Evolutionary conservation across 2,888 invertebrate genomes (phyloP).

Genomic region (Dyspetes luteomarginatus): DNA sequence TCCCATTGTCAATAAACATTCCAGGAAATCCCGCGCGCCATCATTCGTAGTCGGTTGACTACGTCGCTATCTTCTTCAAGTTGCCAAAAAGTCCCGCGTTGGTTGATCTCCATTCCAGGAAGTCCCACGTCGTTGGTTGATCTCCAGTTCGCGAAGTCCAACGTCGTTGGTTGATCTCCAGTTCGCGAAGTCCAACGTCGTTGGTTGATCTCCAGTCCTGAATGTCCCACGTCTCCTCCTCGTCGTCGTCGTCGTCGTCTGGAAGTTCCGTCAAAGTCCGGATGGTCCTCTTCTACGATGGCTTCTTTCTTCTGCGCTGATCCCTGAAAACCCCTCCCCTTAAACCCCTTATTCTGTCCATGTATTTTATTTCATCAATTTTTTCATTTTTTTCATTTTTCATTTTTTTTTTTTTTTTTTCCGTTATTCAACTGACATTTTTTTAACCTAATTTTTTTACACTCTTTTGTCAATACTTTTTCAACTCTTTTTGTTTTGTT

Average conservation of each 20-base stretch:
- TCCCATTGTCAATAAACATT: no score
- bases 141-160: background rate
- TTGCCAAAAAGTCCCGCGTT: slow-evolving; percentile 18
- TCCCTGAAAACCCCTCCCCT: background rate
- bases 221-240: background rate
- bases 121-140: background rate
- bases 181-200: slow-evolving; percentile 10
- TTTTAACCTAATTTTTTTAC: background rate
- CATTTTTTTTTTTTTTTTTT: background rate
- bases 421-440: background rate
- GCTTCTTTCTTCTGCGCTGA: background rate
- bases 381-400: background rate
- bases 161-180: slow-evolving; percentile 4
- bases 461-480: no score
- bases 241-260: no score
- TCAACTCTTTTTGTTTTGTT: background rate
- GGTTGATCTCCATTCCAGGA: background rate
- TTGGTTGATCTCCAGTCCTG: background rate
- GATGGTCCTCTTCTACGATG: background rate
- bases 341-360: background rate
- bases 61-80: no score
- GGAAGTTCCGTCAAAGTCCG: background rate
- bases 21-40: no score
- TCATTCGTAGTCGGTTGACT: background rate
- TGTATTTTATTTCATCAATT: background rate